These are phyloP conservation scores for Xenopus tropicalis DNA, from an alignment of 2,113 vertebrate genomes.

Conservation along the genomic window UCB_Xtro_10.0 CM004450.2:59554501-59555000, in stretches of 20 bases:
- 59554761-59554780: constrained; percentile 14
- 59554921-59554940: too few species aligned
- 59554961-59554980: too few species aligned
- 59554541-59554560: background rate
- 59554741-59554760: constrained; percentile 20
- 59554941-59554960: too few species aligned
- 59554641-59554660: background rate
- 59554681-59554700: too few species aligned
- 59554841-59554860: constrained; percentile 15
- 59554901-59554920: too few species aligned
- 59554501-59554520: background rate
- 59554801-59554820: background rate
- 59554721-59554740: background rate
- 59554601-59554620: too few species aligned
- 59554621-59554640: background rate
- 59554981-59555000: too few species aligned
- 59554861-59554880: background rate
- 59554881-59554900: too few species aligned
- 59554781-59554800: constrained; percentile 27
- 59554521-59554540: background rate
- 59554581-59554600: too few species aligned
- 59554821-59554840: constrained; percentile 17
- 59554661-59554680: background rate
- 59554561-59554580: background rate
- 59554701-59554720: background rate